Evolutionary conservation across 2,113 vertebrate genomes (phyloP), one percentile per base, ranked within the genome.

Genomic region (Mormyrus iriodes): DNA sequence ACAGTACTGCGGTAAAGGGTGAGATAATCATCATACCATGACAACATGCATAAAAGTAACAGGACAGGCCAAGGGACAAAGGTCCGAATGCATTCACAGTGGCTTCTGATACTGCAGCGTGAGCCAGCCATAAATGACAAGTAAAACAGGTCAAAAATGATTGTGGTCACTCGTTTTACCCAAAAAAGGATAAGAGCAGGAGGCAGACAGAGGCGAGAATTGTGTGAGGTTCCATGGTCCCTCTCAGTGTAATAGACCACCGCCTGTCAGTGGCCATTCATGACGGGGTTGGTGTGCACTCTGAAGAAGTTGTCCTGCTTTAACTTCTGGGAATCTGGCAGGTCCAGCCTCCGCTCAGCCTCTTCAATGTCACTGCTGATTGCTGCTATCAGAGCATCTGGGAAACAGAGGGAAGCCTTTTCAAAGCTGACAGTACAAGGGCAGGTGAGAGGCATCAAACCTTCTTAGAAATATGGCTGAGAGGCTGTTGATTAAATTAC

Each of bases 341-440:
- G 94, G 91, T 99, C 98, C 82, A 99, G 95, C 58, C 93, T 95
- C 79, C 91, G 93, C 91, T 97, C 97, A 52, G 97, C 97, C 93
- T 98, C 97, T 89, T 98, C 97, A n/a, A 99, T 98, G 93, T 99
- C 98, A 51, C 90, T 94, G 83, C 96, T 97, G 94, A 99, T 99
- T 48, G 97, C 98, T 0, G 94, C 93, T 93, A 99, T 98, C 19
- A 99, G 96, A 0, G 96, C 96, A 91, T 98, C 98, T 99, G 95
- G 1, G 69, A 52, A 27, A 24, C 73, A 79, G 73, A 17, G 35
- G 42, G 42, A 8, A 35, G 4, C 35, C 49, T 15, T 39, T 76
- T 39, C 15, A 7, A 76, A 39, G 73, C 13, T 79, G 73, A 42
- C 15, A 17, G 24, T 13, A n/a, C 58, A 48, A 15, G 58, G 39